Base-by-base conservation (phyloP, 2,113 vertebrate genomes). In the Phylloscopus trochiloides region DNA sequence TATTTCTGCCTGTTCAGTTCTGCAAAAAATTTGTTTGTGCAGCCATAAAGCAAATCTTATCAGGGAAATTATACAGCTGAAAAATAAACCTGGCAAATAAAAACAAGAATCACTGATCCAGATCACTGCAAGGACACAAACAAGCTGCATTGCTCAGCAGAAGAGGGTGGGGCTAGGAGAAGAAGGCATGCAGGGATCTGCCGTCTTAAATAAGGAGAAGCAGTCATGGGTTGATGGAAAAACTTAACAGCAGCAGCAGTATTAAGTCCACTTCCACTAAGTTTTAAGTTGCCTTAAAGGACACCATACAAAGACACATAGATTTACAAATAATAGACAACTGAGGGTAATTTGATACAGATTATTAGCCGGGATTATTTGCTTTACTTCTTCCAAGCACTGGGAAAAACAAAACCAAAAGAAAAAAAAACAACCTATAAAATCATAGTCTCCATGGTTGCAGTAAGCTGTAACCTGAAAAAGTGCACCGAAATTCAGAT, bases 221-320 rank as follows among this genome's bases (percentile, higher is more conserved):
- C 17, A 73, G 28, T 22, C 48, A 47, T 0, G 2, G 15, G 24
- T 19, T n/a, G 31, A 82, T 17, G 10, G 36, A 83, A 88, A 58
- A 84, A 61, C 20, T 38, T 50, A 0, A 6, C 24, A 63, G 59
- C 14, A 67, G 34, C 29, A 2, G 3, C 0, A 0, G 36, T 9
- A 58, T 38, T 11, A 62, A 52, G 18, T 11, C 14, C 57, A 57
- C 21, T 63, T 65, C 51, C 12, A 12, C 13, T 19, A 81, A 65
- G 10, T 14, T 47, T 40, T 17, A 81, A 71, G 28, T 28, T 77
- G 21, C 22, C 31, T 65, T 75, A 57, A 78, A 82, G 16, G 47
- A 57, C 21, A 59, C 12, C 14, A 75, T 0, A 5, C 6, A 40
- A 0, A 71, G 12, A 81, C 12, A 68, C 4, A 50, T 8, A 75